Evolutionary conservation across 1,140 invertebrate genomes (phyloP).

Genomic region (Aphaenogaster ashmeadi): DNA sequence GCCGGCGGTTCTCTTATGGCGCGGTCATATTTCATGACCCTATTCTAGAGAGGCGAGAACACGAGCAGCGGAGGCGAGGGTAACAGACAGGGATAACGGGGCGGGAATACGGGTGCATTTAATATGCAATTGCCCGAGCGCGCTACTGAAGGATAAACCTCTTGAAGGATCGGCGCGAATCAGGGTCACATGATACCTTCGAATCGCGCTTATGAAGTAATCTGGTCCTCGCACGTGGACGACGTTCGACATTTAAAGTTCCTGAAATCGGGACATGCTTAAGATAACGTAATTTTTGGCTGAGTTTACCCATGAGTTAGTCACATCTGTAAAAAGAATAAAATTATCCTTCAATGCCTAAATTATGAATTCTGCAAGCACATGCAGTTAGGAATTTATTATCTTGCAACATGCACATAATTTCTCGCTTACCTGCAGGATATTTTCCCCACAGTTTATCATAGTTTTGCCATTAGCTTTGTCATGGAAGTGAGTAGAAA

Average conservation of each 20-base stretch:
- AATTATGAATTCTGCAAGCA: not conserved
- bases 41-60: conserved; percentile 60
- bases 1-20: conserved; percentile 77
- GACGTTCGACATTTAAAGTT: not conserved
- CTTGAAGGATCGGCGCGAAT: conserved; percentile 40
- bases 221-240: not conserved
- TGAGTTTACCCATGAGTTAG: not conserved
- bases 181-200: not conserved
- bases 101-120: conserved; percentile 68
- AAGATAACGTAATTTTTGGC: not conserved
- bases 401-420: not conserved
- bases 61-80: conserved; percentile 11
- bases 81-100: conserved; percentile 60
- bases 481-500: not conserved
- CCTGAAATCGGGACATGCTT: conserved; percentile 7
- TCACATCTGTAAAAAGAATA: not conserved
- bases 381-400: not conserved
- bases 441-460: not conserved
- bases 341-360: not conserved
- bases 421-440: not conserved
- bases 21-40: conserved; percentile 77
- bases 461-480: not conserved
- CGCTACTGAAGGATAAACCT: conserved; percentile 39
- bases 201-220: not conserved
- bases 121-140: conserved; percentile 74